Evolutionary conservation across 1,140 invertebrate species (phyloP), one percentile per base, ranked within the genome.

Genomic region (Drosophila sulfurigaster): DNA sequence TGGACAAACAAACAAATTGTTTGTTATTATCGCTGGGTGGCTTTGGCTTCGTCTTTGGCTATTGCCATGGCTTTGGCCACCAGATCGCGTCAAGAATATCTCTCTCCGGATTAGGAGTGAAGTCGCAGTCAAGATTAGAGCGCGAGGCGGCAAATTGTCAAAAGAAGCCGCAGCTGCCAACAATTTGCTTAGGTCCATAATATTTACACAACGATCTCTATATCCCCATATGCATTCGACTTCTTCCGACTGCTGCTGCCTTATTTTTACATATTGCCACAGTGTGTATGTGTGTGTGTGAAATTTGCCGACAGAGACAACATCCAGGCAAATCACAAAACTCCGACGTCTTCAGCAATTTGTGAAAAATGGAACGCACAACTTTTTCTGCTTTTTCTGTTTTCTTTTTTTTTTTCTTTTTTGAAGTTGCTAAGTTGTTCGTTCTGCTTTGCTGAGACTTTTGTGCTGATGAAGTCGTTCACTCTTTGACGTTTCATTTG

Each of bases 11-110:
- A 76, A 76, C 74, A 72, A 76, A 76, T 76, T 76, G 74, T 76
- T 76, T 76, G 74, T 76, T 73, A 76, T 76, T 76, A 76, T 72
- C 74, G 68, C 49, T 76, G 74, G 74, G 74, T 76, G 74, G 74
- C 69, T 72, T 15, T 62, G 30, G 38, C 20, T 20, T 20, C 20
- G 20, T 3, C 20, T 20, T 20, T 20, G 20, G 4, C 20, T 25
- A 25, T 25, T 0, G 20, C 20, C 3, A 25, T 76, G 74, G 74
- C 69, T 72, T 15, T 62, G 32, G 38, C 20, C 58, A 46, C 56
- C 51, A 72, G 68, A 76, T 72, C 73, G 73, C 59, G 68, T 71
- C 64, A 52, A 45, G 52, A 60, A 68, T 30, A 67, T n/a, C 54
- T 28, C 25, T 58, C 65, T 63, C 51, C 32, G 49, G 60, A 76